These are phyloP conservation scores for Leptobrachium leishanense DNA, from an alignment of 2,113 vertebrate genomes.

Conservation along the genomic window DNA sequence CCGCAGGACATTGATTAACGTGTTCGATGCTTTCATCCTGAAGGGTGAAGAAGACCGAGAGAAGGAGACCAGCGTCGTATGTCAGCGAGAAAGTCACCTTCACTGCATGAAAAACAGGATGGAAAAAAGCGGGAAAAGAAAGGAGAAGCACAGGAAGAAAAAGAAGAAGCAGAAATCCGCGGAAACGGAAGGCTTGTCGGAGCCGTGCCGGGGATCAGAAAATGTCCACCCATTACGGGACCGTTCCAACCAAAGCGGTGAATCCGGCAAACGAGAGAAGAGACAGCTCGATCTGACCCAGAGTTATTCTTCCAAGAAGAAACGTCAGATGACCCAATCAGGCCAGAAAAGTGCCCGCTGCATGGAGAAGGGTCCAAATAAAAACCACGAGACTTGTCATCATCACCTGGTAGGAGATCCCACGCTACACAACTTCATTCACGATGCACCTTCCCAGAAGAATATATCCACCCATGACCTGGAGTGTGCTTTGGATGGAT, in stretches of 20 bases:
- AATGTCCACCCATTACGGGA: neutral
- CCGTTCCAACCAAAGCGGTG: neutral
- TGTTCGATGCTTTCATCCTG: neutral
- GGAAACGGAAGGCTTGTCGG: slow-evolving; percentile 27
- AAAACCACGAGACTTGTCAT: too few species aligned
- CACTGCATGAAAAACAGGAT: slow-evolving; percentile 23
- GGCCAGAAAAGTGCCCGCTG: neutral
- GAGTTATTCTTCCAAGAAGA: slow-evolving; percentile 9
- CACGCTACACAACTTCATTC: too few species aligned
- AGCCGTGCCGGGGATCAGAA: slow-evolving; percentile 30
- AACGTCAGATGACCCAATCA: neutral
- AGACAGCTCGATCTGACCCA: neutral
- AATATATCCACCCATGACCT: too few species aligned
- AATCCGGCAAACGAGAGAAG: slow-evolving; percentile 28
- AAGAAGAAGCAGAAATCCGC: neutral
- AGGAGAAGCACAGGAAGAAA: slow-evolving; percentile 42
- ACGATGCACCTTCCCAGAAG: neutral
- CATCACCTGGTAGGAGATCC: too few species aligned
- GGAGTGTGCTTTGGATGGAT: neutral
- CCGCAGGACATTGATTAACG: too few species aligned
- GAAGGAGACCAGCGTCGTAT: slow-evolving; percentile 30
- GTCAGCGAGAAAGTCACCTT: slow-evolving; percentile 34
- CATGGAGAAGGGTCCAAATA: neutral
- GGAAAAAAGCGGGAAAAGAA: slow-evolving; percentile 17
- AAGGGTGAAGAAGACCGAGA: slow-evolving; percentile 5